Base-by-base conservation (phyloP, 2,888 invertebrate species). In the Lagria hirta region DNA sequence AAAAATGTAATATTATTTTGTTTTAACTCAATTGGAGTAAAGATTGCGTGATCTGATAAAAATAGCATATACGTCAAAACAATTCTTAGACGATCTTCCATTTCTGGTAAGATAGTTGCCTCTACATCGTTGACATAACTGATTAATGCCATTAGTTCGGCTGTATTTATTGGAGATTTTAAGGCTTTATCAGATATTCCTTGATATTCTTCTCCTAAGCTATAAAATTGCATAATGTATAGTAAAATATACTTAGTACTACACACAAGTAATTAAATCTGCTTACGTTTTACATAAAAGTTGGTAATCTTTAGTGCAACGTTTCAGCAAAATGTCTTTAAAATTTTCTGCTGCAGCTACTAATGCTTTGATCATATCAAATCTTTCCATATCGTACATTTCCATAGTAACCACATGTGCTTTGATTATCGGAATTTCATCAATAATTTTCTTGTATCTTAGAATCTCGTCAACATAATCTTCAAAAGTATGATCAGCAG, bases 1-100 rank as follows among this genome's bases (percentile, higher is more conserved):
- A 88, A 85, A 62, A 90, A 92, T 0, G 90, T 84, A 55, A 85
- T 85, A 54, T 88, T 88, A 65, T 94, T 95, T 21, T 88, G 85
- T 61, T 93, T 88, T 62, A 95, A 84, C 72, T 96, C 92, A 3
- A 88, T 75, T 0, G 91, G 86, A 0, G 88, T 83, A 56, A 91
- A 84, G 3, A 77, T 74, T 0, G 84, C 83, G 61, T 89, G 87
- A 69, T 95, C 92, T 3, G 89, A 84, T 4, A 96, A 73, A 72
- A 93, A 94, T 29, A 86, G 70, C 32, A 95, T 86, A 60, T 88
- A 87, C 40, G 75, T 73, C 77, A 88, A 74, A 3, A 82, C 78
- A 43, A 64, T 75, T 43, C 78, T 78, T 4, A 95, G 73, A 23
- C 84, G 79, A 38, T 84, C 81, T 67, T 93, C 89, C 83, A 94